Conservation (phyloP, 37 sponge, comb jelly and placozoan species). For the Beroe forskalii region DNA sequence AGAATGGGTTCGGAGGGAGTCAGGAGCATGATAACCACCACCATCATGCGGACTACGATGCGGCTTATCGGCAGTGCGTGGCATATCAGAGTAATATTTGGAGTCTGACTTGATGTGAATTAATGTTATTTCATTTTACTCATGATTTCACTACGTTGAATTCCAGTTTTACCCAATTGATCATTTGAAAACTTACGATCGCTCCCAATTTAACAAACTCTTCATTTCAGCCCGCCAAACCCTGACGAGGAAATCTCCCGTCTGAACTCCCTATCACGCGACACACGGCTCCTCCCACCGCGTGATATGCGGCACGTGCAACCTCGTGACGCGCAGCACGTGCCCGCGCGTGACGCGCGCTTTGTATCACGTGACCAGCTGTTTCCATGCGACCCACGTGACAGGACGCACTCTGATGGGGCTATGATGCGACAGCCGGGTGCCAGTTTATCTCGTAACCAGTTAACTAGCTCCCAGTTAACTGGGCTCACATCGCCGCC, state of each 20-base stretch:
- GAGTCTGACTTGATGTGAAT: no score
- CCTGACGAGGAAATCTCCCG: not conserved
- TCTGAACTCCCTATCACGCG: constrained; percentile 25
- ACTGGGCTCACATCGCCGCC: constrained; percentile 38
- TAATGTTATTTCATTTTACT: no score
- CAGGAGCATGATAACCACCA: not conserved
- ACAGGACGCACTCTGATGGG: constrained; percentile 32
- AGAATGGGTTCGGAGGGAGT: not conserved
- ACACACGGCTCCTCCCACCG: not conserved
- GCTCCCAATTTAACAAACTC: no score
- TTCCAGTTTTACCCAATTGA: no score
- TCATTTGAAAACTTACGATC: no score
- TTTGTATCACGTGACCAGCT: not conserved
- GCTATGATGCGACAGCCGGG: constrained; percentile 46
- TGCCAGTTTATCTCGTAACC: not conserved
- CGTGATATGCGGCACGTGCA: not conserved
- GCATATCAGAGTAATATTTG: no score
- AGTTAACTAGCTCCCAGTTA: not conserved
- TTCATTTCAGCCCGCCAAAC: not conserved
- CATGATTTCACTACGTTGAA: no score
- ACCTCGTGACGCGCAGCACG: not conserved
- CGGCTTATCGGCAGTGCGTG: constrained; percentile 24
- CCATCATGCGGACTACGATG: not conserved
- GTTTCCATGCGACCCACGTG: constrained; percentile 25
- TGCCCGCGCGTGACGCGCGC: not conserved